A percentile compares a stretch with the other conserved stretches of the same genome.
These are phyloP conservation scores for Gopherus flavomarginatus DNA, from an alignment of 2,113 vertebrate species.

Conservation along the genomic window DNA sequence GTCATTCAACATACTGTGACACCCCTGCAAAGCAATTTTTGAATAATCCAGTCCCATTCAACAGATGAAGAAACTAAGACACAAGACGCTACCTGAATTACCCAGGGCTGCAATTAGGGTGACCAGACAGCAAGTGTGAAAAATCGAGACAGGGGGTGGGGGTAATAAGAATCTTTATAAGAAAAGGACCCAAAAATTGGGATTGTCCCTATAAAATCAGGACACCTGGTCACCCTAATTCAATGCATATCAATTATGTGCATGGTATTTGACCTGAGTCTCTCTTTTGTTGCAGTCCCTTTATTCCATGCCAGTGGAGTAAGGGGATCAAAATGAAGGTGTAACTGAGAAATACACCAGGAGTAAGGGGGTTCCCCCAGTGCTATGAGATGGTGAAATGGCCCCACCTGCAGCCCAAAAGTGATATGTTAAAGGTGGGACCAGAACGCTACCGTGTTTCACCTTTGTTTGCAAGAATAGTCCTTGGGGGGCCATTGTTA, in stretches of 20 bases:
- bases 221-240: too few species aligned
- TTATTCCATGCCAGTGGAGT: background rate
- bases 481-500: background rate
- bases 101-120: background rate
- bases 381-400: background rate
- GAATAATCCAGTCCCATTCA: background rate
- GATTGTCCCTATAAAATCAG: too few species aligned
- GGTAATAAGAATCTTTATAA: too few species aligned
- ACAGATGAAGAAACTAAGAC: background rate
- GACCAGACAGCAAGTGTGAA: too few species aligned
- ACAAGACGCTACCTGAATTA: background rate
- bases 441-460: background rate
- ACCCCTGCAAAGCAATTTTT: background rate
- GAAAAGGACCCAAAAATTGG: too few species aligned
- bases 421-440: background rate
- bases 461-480: background rate
- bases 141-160: too few species aligned
- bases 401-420: background rate
- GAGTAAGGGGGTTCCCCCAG: background rate
- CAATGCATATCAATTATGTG: background rate
- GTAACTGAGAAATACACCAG: background rate
- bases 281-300: background rate
- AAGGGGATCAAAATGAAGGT: background rate
- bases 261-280: background rate
- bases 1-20: background rate